Percentiles rank a stretch among this genome's conserved stretches.
Evolutionary conservation across 2,888 invertebrate species (phyloP).

Genomic region (Nephrotoma appendiculata): DNA sequence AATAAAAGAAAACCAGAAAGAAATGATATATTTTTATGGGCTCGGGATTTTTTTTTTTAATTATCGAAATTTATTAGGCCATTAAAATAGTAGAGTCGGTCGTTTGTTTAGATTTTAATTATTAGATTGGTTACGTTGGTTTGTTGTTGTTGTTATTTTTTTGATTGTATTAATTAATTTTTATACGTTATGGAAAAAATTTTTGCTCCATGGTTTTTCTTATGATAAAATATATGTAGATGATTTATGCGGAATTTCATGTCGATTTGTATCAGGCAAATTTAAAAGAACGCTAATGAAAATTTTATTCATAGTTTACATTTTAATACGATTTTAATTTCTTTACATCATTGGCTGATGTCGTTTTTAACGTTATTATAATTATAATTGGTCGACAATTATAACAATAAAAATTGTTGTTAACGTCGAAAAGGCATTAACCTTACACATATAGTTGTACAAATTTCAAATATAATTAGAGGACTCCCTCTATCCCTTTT

Average conservation of each 20-base stretch:
- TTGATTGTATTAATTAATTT: background rate
- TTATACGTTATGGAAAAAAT: background rate
- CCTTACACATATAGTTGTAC: too few relatives aligned
- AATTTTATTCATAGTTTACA: background rate
- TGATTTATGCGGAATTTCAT: background rate
- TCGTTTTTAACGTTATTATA: too few relatives aligned
- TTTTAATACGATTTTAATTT: too few relatives aligned
- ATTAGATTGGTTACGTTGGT: background rate
- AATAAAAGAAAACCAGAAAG: background rate
- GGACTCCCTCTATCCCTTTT: too few relatives aligned
- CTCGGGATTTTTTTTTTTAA: background rate
- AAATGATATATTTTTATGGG: background rate
- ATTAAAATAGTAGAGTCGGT: background rate
- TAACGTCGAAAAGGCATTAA: too few relatives aligned
- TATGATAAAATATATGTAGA: background rate
- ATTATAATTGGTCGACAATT: too few relatives aligned
- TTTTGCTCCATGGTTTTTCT: background rate
- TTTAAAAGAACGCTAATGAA: background rate
- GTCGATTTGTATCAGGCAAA: background rate
- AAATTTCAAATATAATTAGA: too few relatives aligned
- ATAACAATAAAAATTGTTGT: too few relatives aligned
- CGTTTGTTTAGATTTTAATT: background rate
- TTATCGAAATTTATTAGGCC: background rate
- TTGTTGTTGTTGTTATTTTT: background rate
- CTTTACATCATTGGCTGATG: too few relatives aligned